Evolutionary conservation across 1,140 invertebrate genomes (phyloP).

Genomic region (Platyscapa corneri): DNA sequence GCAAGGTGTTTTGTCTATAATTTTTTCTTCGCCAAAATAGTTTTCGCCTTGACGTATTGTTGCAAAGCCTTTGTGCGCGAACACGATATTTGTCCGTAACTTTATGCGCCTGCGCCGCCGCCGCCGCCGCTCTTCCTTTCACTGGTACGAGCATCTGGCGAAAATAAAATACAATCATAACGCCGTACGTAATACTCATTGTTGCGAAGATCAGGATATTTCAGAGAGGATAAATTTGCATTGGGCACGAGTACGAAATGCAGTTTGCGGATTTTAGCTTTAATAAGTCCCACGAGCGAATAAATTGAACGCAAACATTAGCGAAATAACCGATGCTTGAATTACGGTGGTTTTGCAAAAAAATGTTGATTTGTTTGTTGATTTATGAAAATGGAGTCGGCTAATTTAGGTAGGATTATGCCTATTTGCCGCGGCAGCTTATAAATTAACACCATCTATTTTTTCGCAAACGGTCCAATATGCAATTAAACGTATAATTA

Average conservation of each 20-base stretch:
- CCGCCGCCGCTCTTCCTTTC: slow-evolving; percentile 21
- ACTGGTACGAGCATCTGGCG: slow-evolving; percentile 10
- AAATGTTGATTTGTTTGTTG: too few species aligned
- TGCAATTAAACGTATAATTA: neutral
- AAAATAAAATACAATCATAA: slow-evolving; percentile 11
- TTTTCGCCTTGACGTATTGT: neutral
- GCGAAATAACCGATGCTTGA: too few species aligned
- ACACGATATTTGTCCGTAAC: neutral
- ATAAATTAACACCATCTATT: too few species aligned
- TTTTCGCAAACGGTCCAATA: neutral
- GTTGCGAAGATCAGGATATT: slow-evolving; percentile 43
- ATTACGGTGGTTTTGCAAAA: too few species aligned
- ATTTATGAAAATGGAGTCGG: too few species aligned
- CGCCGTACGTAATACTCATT: slow-evolving; percentile 13
- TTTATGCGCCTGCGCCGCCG: neutral
- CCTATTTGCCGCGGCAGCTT: too few species aligned
- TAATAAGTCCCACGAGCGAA: neutral
- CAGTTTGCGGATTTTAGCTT: neutral
- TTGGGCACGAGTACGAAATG: neutral
- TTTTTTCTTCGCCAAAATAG: neutral
- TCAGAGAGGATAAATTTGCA: slow-evolving; percentile 7
- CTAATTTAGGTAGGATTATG: too few species aligned
- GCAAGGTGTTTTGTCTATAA: too few species aligned
- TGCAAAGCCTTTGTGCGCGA: slow-evolving; percentile 18
- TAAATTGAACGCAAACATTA: too few species aligned